Conservation (phyloP, 64 coral and sea anemone species). For the Trachythela sp. region DNA sequence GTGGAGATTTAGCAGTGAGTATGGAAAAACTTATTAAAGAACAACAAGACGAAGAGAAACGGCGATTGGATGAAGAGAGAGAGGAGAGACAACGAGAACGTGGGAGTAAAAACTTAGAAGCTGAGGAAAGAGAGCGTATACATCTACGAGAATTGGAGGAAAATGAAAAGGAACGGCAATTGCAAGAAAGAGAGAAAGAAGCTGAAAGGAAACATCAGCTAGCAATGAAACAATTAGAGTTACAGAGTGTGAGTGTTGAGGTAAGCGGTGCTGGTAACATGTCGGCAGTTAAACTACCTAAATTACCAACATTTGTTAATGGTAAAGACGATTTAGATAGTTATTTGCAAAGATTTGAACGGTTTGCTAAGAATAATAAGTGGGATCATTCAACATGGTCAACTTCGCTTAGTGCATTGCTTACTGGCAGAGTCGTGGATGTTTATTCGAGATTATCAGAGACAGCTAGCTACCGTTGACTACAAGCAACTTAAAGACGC, state of each 20-base stretch:
- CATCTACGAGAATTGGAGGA: background rate
- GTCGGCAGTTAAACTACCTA: background rate
- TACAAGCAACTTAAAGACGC: slow-evolving; percentile 21
- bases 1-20: too few relatives aligned
- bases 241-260: background rate
- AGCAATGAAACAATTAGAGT: background rate
- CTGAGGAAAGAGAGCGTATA: background rate
- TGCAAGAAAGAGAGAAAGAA: background rate
- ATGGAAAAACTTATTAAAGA: background rate
- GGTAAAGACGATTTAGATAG: slow-evolving; percentile 27
- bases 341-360: background rate
- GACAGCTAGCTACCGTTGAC: background rate
- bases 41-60: background rate
- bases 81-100: background rate
- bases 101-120: background rate
- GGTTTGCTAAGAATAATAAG: slow-evolving; percentile 14
- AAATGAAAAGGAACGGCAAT: background rate
- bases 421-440: slow-evolving; percentile 52
- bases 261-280: background rate
- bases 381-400: slow-evolving; percentile 27
- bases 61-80: background rate
- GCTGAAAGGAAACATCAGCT: background rate
- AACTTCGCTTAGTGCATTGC: slow-evolving; percentile 36
- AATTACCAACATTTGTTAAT: slow-evolving; percentile 27
- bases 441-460: slow-evolving; percentile 42